A percentile compares a stretch with the other conserved stretches of the same genome.
Conservation (phyloP, 1,140 invertebrate species). For the Drosophila sproati region DNA sequence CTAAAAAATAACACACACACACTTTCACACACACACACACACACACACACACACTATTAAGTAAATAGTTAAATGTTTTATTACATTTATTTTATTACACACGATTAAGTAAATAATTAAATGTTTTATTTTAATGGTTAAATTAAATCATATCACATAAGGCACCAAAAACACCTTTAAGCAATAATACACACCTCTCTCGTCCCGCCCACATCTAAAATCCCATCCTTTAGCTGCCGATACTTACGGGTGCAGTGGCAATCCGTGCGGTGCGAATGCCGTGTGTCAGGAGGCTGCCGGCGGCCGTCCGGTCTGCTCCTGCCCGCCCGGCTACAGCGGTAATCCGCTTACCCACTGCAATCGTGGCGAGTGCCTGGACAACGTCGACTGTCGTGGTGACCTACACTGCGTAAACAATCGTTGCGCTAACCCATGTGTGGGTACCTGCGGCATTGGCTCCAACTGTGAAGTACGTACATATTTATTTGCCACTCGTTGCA, state of each 20-base stretch:
- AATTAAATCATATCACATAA: slow-evolving; percentile 15
- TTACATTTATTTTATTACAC: background rate
- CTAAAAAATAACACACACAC: background rate
- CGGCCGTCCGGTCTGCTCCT: slow-evolving; percentile 89
- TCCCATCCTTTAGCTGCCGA: slow-evolving; percentile 40
- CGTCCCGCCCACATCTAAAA: background rate
- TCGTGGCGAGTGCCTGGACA: slow-evolving; percentile 88
- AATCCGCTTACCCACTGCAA: slow-evolving; percentile 89
- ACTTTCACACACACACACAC: background rate
- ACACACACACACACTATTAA: background rate
- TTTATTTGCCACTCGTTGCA: slow-evolving; percentile 7
- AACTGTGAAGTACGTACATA: slow-evolving; percentile 88
- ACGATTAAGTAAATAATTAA: too few species aligned
- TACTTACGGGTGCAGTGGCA: slow-evolving; percentile 76
- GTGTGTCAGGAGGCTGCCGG: slow-evolving; percentile 87
- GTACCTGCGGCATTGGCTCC: slow-evolving; percentile 90
- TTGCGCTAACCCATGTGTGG: slow-evolving; percentile 91
- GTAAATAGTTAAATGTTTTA: too few species aligned
- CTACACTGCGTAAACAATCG: slow-evolving; percentile 92
- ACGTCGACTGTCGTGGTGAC: slow-evolving; percentile 87
- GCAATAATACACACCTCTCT: slow-evolving; percentile 28
- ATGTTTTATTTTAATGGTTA: background rate
- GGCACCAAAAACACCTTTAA: slow-evolving; percentile 30
- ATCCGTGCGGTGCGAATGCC: slow-evolving; percentile 87
- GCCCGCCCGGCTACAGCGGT: slow-evolving; percentile 89